Evolutionary conservation across 1,140 invertebrate species (phyloP), one percentile per base, ranked within the genome.

Genomic region (Philotrypesis tridentata): DNA sequence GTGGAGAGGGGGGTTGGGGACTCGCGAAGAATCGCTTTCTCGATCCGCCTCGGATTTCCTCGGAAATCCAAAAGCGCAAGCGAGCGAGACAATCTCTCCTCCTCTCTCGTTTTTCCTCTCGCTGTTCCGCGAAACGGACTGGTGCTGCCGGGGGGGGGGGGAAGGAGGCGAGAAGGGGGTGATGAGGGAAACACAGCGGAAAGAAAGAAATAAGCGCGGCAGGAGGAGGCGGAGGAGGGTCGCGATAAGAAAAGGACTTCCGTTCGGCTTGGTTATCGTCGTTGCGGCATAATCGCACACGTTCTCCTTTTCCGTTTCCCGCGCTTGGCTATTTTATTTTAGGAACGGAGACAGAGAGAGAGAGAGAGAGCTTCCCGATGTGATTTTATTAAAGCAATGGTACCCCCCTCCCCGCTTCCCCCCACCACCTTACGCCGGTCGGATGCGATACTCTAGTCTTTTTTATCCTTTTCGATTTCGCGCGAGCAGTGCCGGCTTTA

Each of bases 331-430:
- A 33, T 65, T 77, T 75, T 75, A 75, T 61, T 75, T 77, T 37
- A 65, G 63, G n/a, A n/a, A 17, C 43, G 43, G 17, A 48, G 43
- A 14, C 11, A 48, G 43, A 7, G 2, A 40, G 21, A n/a, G 17
- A n/a, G 73, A 12, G 74, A 33, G 14, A 25, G 27, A 12, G 8
- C 23, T 23, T 14, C 33, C 21, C 29, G 63, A 78, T 79, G 40
- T 79, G 43, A 79, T 79, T 79, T 79, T 79, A 79, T 79, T 79
- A 79, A 60, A 79, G 65, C 31, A 40, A 21, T 37, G n/a, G 74
- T n/a, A 29, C 25, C 74, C n/a, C 21, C 55, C 27, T n/a, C n/a
- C n/a, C n/a, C n/a, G n/a, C n/a, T n/a, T n/a, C n/a, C n/a, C n/a
- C n/a, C n/a, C n/a, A n/a, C n/a, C n/a, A n/a, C n/a, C n/a, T n/a